phyloP scores from a whole-genome alignment of 2,888 invertebrate genomes.

The Agrypnus murinus region DNA sequence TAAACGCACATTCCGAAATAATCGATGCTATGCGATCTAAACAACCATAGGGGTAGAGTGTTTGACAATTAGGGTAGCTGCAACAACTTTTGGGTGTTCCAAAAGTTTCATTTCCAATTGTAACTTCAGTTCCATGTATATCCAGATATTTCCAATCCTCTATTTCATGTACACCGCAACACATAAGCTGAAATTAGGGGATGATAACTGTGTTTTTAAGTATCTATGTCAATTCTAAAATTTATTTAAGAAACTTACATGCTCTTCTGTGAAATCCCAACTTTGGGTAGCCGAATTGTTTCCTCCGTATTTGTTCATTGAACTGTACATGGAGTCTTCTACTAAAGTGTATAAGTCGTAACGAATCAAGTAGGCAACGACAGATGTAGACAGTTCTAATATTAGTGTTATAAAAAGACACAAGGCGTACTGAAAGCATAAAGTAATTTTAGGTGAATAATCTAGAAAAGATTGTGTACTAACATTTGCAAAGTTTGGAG shows the following conservation, averaged over 20 bases:
- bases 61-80: conserved; percentile 35
- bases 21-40: conserved; percentile 76
- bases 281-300: conserved; percentile 68
- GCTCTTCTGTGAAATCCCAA: conserved; percentile 76
- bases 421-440: conserved; percentile 75
- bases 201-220: conserved; percentile 12
- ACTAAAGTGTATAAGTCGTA: conserved; percentile 69
- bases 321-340: conserved; percentile 70
- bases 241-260: conserved; percentile 68
- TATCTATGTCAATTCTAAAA: conserved; percentile 15
- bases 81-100: conserved; percentile 48
- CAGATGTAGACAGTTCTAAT: conserved; percentile 76
- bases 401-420: conserved; percentile 74
- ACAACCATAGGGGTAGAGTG: conserved; percentile 73
- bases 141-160: conserved; percentile 64
- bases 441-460: no score
- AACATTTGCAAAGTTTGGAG: no score
- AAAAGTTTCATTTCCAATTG: conserved; percentile 21
- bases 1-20: conserved; percentile 81
- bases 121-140: conserved; percentile 39
- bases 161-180: conserved; percentile 67
- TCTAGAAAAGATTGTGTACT: no score
- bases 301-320: conserved; percentile 70
- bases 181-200: conserved; percentile 64
- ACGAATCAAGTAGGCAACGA: conserved; percentile 74